A percentile compares a stretch with the other conserved stretches of the same genome.
phyloP scores from a whole-genome alignment of 2,888 invertebrate species.

The Panzeria rudis region DNA sequence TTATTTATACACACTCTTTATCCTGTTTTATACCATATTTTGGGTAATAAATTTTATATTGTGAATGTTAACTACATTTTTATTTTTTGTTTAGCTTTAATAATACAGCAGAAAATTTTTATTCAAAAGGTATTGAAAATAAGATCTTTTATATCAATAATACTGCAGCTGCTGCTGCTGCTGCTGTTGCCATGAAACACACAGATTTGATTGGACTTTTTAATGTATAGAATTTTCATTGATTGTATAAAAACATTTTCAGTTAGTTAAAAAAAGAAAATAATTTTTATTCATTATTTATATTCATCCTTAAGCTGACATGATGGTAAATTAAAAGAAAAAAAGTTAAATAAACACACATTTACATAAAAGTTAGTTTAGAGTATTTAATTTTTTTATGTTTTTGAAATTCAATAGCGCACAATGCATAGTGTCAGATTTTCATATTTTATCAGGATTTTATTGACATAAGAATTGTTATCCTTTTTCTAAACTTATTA shows the following conservation, averaged over 20 bases:
- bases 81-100: constrained; percentile 40
- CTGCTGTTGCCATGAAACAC: constrained; percentile 19
- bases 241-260: constrained; percentile 5
- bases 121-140: constrained; percentile 30
- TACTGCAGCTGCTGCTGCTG: constrained; percentile 19
- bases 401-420: background rate
- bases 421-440: background rate
- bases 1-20: constrained; percentile 35
- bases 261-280: background rate
- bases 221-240: constrained; percentile 7
- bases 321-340: background rate
- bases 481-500: no score
- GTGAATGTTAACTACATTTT: constrained; percentile 42
- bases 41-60: constrained; percentile 47
- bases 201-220: constrained; percentile 17
- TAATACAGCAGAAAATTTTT: constrained; percentile 35
- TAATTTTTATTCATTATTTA: constrained; percentile 29
- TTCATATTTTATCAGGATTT: background rate
- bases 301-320: constrained; percentile 16
- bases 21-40: background rate
- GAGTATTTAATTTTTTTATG: background rate
- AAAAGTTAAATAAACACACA: no score
- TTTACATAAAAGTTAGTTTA: constrained; percentile 6
- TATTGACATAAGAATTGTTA: background rate
- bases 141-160: constrained; percentile 45